These are phyloP conservation scores for Hassar affinis DNA, from an alignment of 2,113 vertebrate genomes.

Conservation along the genomic window DNA sequence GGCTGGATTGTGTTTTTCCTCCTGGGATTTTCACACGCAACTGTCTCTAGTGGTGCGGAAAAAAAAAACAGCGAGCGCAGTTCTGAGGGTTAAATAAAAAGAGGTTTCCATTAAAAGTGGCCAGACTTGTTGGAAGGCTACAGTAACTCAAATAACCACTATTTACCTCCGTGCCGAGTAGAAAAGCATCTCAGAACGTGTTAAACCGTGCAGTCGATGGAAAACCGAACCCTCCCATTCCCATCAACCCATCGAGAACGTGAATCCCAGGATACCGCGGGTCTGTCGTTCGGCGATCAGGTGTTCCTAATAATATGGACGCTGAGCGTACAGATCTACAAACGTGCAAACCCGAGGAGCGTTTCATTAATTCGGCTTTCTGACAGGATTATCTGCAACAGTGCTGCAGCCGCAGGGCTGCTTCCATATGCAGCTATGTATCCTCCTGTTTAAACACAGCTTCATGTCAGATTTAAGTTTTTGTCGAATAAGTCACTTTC, in stretches of 20 bases:
- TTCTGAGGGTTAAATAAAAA: background rate
- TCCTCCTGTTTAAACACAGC: slow-evolving; percentile 35
- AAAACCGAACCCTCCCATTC: background rate
- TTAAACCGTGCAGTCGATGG: too few relatives aligned
- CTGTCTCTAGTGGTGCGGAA: background rate
- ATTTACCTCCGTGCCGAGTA: background rate
- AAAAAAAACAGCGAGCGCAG: background rate
- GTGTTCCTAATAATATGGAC: slow-evolving; percentile 8
- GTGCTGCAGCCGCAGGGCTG: slow-evolving; percentile 10
- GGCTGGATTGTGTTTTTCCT: background rate
- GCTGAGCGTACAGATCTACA: background rate
- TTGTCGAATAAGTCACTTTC: slow-evolving; percentile 45
- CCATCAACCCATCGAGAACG: background rate
- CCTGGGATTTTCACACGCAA: background rate
- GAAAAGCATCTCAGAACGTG: background rate
- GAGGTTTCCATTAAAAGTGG: background rate
- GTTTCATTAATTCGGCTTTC: slow-evolving; percentile 13
- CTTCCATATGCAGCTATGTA: background rate
- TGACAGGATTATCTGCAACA: slow-evolving; percentile 13
- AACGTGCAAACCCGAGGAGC: background rate
- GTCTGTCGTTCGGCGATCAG: background rate
- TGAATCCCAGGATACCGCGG: background rate
- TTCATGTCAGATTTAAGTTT: slow-evolving; percentile 34
- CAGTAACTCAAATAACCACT: background rate
- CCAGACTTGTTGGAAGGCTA: background rate